A percentile compares a stretch with the other conserved stretches of the same genome.
Evolutionary conservation across 2,113 vertebrate genomes (phyloP).

Genomic region (Brachypodius melanocephalos): DNA sequence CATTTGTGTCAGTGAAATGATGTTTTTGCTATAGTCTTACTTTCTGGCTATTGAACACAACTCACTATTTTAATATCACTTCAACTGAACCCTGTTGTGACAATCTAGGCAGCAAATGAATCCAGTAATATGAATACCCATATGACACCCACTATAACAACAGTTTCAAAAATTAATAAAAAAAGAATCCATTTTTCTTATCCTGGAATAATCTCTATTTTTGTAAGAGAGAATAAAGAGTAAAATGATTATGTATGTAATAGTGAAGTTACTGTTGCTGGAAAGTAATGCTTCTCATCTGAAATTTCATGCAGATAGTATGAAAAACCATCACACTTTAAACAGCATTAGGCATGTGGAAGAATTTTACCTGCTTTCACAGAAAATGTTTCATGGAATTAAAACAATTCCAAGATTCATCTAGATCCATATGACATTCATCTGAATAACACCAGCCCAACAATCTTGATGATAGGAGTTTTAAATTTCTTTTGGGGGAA

Average conservation of each 20-base stretch:
- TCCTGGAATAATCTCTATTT: not conserved
- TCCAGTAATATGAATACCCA: not conserved
- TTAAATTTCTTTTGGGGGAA: not conserved
- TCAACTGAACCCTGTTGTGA: not conserved
- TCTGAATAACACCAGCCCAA: not conserved
- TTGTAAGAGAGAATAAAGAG: not conserved
- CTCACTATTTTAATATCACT: not conserved
- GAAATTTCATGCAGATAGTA: not conserved
- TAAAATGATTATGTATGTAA: not conserved
- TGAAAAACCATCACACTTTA: not conserved
- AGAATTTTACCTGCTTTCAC: not conserved
- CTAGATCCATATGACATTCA: not conserved
- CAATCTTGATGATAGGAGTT: not conserved
- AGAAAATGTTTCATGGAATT: not conserved
- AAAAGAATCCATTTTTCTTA: not conserved
- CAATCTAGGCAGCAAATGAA: not conserved
- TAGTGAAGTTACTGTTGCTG: not conserved
- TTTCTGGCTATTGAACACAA: not conserved
- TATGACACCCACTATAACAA: not conserved
- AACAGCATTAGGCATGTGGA: not conserved
- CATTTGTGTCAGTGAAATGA: not conserved
- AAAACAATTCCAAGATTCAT: not conserved
- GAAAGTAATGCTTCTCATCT: not conserved
- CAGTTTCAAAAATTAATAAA: not conserved
- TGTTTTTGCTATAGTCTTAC: not conserved